Evolutionary conservation across 1,140 invertebrate species (phyloP).

Genomic region (Euwallacea fornicatus): DNA sequence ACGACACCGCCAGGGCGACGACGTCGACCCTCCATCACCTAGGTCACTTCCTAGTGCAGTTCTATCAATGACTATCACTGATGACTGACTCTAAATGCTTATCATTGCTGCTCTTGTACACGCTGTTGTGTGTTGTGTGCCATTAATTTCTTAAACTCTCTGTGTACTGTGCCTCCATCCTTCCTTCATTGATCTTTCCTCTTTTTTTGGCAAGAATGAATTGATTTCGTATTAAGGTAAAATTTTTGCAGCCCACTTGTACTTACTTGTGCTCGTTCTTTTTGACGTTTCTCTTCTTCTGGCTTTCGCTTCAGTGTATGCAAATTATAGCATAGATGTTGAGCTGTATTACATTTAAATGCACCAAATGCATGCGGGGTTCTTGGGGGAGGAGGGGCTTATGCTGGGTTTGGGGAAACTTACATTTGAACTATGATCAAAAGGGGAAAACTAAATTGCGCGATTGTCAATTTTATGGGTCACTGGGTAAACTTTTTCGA

Average conservation of each 20-base stretch:
- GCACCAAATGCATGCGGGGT: too few species aligned
- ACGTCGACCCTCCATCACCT: neutral
- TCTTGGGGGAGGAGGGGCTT: too few species aligned
- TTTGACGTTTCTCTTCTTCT: neutral
- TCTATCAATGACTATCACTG: constrained; percentile 9
- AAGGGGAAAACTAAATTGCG: too few species aligned
- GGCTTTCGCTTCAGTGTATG: neutral
- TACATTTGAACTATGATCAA: too few species aligned
- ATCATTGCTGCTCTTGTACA: neutral
- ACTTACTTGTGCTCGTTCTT: neutral
- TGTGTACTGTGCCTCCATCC: constrained; percentile 12
- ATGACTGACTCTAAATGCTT: constrained; percentile 11
- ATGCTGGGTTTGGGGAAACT: too few species aligned
- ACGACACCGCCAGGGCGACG: constrained; percentile 16
- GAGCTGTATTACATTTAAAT: too few species aligned
- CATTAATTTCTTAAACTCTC: constrained; percentile 10
- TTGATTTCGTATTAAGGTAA: constrained; percentile 15
- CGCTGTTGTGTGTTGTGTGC: constrained; percentile 6
- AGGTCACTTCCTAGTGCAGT: constrained; percentile 5
- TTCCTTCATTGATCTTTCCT: constrained; percentile 14
- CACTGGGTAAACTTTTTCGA: too few species aligned
- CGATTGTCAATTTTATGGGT: too few species aligned
- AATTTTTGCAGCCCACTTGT: constrained; percentile 2
- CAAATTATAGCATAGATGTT: too few species aligned
- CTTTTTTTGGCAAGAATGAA: constrained; percentile 8